phyloP scores from a whole-genome alignment of 2,113 vertebrate genomes.

The Myodes glareolus region DNA sequence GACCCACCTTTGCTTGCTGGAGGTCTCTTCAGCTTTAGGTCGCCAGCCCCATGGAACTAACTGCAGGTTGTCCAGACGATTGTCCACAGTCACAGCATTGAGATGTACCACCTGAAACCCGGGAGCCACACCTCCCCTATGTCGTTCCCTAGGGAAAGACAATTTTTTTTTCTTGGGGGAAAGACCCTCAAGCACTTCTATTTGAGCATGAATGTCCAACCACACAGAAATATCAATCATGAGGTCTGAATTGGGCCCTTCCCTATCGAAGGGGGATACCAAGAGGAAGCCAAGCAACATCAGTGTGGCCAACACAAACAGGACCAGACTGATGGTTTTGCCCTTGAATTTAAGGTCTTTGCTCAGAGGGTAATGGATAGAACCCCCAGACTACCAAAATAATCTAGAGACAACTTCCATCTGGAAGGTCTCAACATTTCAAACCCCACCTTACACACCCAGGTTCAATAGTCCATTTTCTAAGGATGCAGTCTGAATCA shows the following conservation, averaged over 20 bases:
- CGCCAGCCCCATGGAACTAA: conserved; percentile 95
- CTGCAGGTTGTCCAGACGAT: conserved; percentile 96
- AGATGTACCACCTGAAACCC: conserved; percentile 98
- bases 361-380: neutral
- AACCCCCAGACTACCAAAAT: neutral
- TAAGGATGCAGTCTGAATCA: neutral
- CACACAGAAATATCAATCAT: neutral
- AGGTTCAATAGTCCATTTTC: neutral
- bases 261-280: neutral
- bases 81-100: conserved; percentile 97
- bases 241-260: rapidly evolving
- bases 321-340: neutral
- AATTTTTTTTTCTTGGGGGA: neutral
- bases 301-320: neutral
- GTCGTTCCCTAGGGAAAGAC: conserved; percentile 92
- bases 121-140: conserved; percentile 96
- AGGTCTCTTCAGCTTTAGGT: conserved; percentile 95
- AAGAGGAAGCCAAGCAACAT: neutral
- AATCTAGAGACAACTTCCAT: neutral
- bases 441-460: neutral
- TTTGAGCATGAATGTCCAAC: neutral
- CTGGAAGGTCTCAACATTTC: neutral
- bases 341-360: neutral
- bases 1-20: conserved; percentile 96
- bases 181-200: neutral